Base-by-base conservation (phyloP, 1,140 invertebrate species). In the Ganaspis sp. region DNA sequence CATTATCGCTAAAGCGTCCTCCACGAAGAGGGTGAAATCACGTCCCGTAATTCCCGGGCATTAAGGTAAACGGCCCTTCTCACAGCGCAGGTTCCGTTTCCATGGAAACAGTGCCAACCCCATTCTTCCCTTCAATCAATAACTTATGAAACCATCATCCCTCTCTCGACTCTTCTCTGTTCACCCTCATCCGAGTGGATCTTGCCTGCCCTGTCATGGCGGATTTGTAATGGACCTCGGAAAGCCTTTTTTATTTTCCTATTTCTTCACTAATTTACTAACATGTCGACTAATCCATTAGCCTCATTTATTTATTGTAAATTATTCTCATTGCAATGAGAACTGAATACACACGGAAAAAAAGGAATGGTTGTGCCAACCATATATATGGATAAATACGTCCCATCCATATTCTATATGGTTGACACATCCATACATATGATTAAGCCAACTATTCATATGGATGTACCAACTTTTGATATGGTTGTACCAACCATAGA, bases 21-120 rank as follows among this genome's bases (percentile, higher is more conserved):
- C 81, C 74, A 83, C 81, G 83, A 84, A 77, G 75, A 84, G 79
- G 78, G 80, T 77, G 73, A 90, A 89, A 90, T 91, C 89, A 90
- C 88, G 89, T 90, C 83, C 83, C 87, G 87, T 91, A 90, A 91
- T 91, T 90, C 87, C 86, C 86, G 83, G 85, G 88, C 86, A 90
- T 91, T 91, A 91, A 90, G 88, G 90, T 90, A 90, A 91, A 89
- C 87, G 89, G 89, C 81, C 83, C 84, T 82, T 82, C 82, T 80
- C 81, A 89, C 81, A 74, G 88, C 89, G 89, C 89, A 89, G 85
- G 86, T 86, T 87, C 86, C 84, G 89, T 91, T 80, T 76, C 78
- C 86, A 91, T 91, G 86, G 85, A 69, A 75, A 90, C 89, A 80
- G 80, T 81, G 70, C 84, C 85, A 85, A 83, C 84, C 83, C 85